Conservation (phyloP, 2,797 vertebrate species). For the Rhinella marina region DNA sequence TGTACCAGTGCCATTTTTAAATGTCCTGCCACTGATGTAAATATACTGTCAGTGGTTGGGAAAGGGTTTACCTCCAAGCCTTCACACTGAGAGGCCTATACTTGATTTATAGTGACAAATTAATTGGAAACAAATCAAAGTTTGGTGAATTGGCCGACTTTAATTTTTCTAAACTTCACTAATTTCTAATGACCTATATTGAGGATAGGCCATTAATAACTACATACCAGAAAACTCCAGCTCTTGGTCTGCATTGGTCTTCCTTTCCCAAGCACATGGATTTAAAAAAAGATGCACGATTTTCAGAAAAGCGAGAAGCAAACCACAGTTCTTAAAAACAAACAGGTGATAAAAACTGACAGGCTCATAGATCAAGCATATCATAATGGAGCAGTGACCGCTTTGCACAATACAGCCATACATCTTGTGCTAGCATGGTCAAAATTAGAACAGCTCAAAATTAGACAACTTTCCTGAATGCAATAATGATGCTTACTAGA, state of each 20-base stretch:
- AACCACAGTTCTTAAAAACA: background rate
- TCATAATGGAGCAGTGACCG: background rate
- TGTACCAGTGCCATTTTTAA: too few species aligned
- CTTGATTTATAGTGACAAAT: too few species aligned
- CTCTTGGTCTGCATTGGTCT: background rate
- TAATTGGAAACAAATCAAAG: too few species aligned
- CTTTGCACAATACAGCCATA: conserved; percentile 3
- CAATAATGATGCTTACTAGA: background rate
- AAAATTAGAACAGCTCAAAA: background rate
- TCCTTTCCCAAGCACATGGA: background rate
- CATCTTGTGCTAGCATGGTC: background rate
- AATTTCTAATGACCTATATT: too few species aligned
- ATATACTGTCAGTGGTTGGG: too few species aligned
- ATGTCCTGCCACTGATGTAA: too few species aligned
- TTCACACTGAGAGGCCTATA: too few species aligned
- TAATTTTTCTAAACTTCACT: too few species aligned
- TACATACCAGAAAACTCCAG: too few species aligned
- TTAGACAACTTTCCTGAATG: background rate
- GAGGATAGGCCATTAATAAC: too few species aligned
- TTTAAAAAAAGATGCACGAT: background rate
- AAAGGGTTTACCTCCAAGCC: too few species aligned
- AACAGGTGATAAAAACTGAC: conserved; percentile 10
- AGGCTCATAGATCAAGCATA: conserved; percentile 12
- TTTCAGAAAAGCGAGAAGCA: background rate
- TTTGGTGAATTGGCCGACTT: too few species aligned